Conservation (phyloP, 2,888 invertebrate species). For the Tenthredo amoena region DNA sequence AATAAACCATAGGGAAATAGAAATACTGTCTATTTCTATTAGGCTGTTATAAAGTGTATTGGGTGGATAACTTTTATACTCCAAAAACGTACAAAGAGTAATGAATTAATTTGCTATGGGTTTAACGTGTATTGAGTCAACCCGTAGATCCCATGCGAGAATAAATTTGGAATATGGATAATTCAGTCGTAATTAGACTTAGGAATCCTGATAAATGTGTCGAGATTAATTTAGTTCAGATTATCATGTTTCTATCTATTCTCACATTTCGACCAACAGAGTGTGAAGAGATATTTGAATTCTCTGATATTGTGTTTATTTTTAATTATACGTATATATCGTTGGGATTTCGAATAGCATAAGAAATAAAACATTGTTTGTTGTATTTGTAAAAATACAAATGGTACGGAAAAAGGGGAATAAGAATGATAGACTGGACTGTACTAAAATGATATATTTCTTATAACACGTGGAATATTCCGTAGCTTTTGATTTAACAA, state of each 20-base stretch:
- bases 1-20: not conserved
- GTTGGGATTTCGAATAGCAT: not conserved
- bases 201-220: not conserved
- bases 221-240: not conserved
- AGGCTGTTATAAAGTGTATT: constrained; percentile 13
- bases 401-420: not conserved
- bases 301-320: not conserved
- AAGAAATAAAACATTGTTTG: not conserved
- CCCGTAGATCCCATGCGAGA: constrained; percentile 5
- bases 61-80: constrained; percentile 38
- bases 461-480: constrained; percentile 40
- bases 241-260: not conserved
- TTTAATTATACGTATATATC: not conserved
- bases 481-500: constrained; percentile 31
- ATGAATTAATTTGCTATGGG: not conserved
- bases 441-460: constrained; percentile 48
- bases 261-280: not conserved
- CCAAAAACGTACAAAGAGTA: constrained; percentile 11
- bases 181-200: not conserved
- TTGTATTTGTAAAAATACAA: not conserved
- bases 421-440: constrained; percentile 37
- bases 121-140: not conserved
- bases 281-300: not conserved
- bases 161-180: not conserved
- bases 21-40: not conserved